Evolutionary conservation across 1,140 invertebrate genomes (phyloP).

Genomic region (Bombus fervidus): DNA sequence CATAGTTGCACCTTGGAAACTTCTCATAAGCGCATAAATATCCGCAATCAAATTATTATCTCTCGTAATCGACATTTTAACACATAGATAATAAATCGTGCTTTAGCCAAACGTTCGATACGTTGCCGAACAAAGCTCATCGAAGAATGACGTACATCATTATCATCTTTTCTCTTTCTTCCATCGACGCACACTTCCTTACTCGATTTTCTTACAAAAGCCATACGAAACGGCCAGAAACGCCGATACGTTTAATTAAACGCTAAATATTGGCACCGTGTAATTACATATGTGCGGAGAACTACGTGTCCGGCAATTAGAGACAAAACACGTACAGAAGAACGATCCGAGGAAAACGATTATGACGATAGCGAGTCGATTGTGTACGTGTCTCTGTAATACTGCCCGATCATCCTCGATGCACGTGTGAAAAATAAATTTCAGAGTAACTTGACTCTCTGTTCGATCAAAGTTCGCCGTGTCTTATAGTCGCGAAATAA

Average conservation of each 20-base stretch:
- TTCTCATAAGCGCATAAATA: neutral
- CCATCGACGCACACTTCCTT: constrained; percentile 6
- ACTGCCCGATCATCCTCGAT: constrained; percentile 2
- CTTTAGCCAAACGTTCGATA: constrained; percentile 12
- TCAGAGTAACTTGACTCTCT: constrained; percentile 18
- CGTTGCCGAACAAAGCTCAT: constrained; percentile 64
- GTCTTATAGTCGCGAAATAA: neutral
- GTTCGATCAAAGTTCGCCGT: neutral
- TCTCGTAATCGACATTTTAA: neutral
- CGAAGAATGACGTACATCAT: constrained; percentile 56
- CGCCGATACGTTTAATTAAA: constrained; percentile 57
- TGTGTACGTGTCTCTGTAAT: constrained; percentile 7
- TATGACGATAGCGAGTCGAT: neutral
- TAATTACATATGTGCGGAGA: constrained; percentile 63
- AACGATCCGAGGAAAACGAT: constrained; percentile 45
- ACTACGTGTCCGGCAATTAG: constrained; percentile 33
- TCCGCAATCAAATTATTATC: neutral
- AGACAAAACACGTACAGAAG: constrained; percentile 37
- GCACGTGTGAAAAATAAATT: constrained; percentile 70
- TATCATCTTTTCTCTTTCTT: neutral
- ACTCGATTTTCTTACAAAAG: constrained; percentile 58
- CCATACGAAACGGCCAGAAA: constrained; percentile 56
- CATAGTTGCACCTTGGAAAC: neutral
- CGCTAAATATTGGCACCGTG: constrained; percentile 67
- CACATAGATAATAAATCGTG: neutral